phyloP scores from a whole-genome alignment of 1,140 invertebrate genomes.

The Temnothorax curvispinosus region DNA sequence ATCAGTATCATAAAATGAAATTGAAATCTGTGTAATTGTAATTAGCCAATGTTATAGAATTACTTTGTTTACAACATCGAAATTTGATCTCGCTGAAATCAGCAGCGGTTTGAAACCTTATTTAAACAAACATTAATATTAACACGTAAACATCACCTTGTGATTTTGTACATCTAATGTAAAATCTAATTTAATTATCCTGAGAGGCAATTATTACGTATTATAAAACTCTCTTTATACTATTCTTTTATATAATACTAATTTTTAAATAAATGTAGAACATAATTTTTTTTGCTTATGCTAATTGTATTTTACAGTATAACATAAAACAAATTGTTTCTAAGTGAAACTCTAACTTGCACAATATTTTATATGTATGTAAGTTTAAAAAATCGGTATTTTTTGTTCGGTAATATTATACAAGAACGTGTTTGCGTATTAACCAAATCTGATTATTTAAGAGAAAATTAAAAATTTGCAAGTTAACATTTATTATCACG shows the following conservation, averaged over 20 bases:
- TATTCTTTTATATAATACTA: background rate
- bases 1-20: background rate
- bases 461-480: background rate
- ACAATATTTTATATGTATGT: background rate
- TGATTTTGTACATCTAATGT: background rate
- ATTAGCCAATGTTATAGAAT: slow-evolving; percentile 4
- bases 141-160: background rate
- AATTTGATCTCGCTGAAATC: slow-evolving; percentile 21
- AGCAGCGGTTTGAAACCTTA: background rate
- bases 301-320: background rate
- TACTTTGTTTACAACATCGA: background rate
- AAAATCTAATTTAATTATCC: background rate
- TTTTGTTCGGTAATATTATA: background rate
- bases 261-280: slow-evolving; percentile 4
- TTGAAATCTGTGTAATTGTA: slow-evolving; percentile 14
- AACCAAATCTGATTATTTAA: background rate
- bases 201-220: background rate
- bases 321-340: background rate
- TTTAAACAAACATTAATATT: slow-evolving; percentile 17
- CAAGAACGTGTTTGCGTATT: background rate
- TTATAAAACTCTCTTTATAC: background rate
- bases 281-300: background rate
- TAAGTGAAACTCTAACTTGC: background rate
- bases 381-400: background rate
- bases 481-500: background rate